phyloP scores from a whole-genome alignment of 2,888 invertebrate species.

The Phengaris arion region DNA sequence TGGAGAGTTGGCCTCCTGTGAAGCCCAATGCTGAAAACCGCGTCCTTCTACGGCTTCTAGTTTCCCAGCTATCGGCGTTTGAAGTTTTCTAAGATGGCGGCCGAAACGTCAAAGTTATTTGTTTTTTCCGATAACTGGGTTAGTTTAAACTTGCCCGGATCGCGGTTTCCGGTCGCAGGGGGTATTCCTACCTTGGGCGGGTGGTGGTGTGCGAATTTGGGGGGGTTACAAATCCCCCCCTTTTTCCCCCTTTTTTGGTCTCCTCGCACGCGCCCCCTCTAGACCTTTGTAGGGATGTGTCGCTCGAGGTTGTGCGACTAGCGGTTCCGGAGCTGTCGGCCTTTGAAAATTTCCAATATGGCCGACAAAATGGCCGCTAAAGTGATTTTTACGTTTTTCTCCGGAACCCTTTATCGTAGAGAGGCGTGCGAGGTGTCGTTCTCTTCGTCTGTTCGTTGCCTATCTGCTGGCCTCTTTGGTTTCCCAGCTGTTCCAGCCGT shows the following conservation, averaged over 20 bases:
- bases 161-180: neutral
- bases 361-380: conserved; percentile 3
- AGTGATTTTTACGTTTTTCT: neutral
- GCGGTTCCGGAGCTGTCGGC: neutral
- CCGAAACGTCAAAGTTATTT: neutral
- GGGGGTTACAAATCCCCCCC: too few species aligned
- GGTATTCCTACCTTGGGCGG: neutral
- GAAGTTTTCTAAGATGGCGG: neutral
- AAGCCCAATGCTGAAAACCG: neutral
- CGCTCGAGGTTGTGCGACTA: neutral
- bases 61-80: neutral
- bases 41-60: neutral
- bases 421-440: neutral
- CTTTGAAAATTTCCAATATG: neutral
- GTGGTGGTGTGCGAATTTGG: neutral
- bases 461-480: neutral
- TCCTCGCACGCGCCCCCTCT: too few species aligned
- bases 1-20: too few species aligned
- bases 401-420: neutral
- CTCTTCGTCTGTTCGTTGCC: fast-evolving
- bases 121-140: neutral
- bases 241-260: too few species aligned
- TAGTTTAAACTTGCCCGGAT: neutral
- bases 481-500: neutral
- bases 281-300: neutral